Conservation (phyloP, 1,140 invertebrate genomes). For the Drosophila oshimai region DNA sequence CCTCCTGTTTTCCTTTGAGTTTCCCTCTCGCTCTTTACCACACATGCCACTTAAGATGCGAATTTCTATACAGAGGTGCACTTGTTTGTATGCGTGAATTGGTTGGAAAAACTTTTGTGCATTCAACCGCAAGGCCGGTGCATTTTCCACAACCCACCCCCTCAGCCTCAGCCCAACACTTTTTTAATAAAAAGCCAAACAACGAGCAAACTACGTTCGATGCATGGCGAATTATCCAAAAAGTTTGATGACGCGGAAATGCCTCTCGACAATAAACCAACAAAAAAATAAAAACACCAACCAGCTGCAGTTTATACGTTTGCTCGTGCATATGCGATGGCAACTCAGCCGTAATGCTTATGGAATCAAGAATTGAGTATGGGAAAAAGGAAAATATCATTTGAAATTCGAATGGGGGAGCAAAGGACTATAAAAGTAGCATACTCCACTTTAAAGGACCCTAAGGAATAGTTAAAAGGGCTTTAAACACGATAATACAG, state of each 20-base stretch:
- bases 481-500: not conserved
- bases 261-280: slow-evolving; percentile 46
- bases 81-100: slow-evolving; percentile 11
- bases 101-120: slow-evolving; percentile 57
- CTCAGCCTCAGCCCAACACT: not conserved
- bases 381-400: slow-evolving; percentile 5
- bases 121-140: slow-evolving; percentile 64
- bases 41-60: slow-evolving; percentile 54
- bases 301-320: slow-evolving; percentile 30
- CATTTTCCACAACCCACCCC: slow-evolving; percentile 18
- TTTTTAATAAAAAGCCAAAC: slow-evolving; percentile 67
- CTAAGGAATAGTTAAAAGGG: not conserved
- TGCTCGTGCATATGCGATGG: slow-evolving; percentile 38
- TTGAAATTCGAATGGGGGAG: slow-evolving; percentile 21
- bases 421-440: not conserved
- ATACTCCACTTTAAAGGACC: not conserved
- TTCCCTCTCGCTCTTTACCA: not conserved
- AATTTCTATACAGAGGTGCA: slow-evolving; percentile 3
- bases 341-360: slow-evolving; percentile 48
- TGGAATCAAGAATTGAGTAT: slow-evolving; percentile 14
- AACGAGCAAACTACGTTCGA: slow-evolving; percentile 35
- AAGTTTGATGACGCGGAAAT: slow-evolving; percentile 69
- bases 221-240: slow-evolving; percentile 60
- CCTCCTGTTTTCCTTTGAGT: not conserved
- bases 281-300: slow-evolving; percentile 12